Percentiles rank a stretch among this genome's conserved stretches.
These are phyloP conservation scores for Nyctalus aviator DNA, from an alignment of 2,797 vertebrate genomes.

Conservation along the genomic window DNA sequence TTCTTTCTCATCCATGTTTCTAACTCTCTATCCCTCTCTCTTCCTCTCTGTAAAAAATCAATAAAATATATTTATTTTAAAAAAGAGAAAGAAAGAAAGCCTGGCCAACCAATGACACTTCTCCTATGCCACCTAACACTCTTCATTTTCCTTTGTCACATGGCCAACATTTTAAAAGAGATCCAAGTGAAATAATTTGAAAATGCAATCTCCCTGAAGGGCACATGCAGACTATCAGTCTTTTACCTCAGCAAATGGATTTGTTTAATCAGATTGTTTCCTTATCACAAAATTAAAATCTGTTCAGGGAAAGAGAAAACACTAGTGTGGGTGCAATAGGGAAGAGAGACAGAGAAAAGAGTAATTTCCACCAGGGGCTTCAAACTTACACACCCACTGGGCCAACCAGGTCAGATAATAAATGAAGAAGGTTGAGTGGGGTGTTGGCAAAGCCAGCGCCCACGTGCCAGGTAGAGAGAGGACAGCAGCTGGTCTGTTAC, in stretches of 20 bases:
- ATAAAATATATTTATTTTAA: too few species aligned
- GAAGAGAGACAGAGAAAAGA: background rate
- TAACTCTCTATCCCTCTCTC: too few species aligned
- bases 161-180: background rate
- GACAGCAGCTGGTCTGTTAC: background rate
- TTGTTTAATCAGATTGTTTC: constrained; percentile 60
- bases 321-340: background rate
- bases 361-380: background rate
- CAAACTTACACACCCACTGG: background rate
- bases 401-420: background rate
- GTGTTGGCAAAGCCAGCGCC: too few species aligned
- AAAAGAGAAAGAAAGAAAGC: background rate
- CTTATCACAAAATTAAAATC: constrained; percentile 63
- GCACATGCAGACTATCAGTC: background rate
- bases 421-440: background rate
- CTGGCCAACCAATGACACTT: too few species aligned
- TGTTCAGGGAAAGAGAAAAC: constrained; percentile 6
- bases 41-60: too few species aligned
- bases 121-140: background rate
- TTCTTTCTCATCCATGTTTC: too few species aligned
- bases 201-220: background rate
- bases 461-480: background rate
- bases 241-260: constrained; percentile 44
- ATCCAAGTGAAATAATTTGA: constrained; percentile 2
- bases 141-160: background rate